Base-by-base conservation (phyloP, 2,888 invertebrate genomes). In the Apomyelois bistriatella region DNA sequence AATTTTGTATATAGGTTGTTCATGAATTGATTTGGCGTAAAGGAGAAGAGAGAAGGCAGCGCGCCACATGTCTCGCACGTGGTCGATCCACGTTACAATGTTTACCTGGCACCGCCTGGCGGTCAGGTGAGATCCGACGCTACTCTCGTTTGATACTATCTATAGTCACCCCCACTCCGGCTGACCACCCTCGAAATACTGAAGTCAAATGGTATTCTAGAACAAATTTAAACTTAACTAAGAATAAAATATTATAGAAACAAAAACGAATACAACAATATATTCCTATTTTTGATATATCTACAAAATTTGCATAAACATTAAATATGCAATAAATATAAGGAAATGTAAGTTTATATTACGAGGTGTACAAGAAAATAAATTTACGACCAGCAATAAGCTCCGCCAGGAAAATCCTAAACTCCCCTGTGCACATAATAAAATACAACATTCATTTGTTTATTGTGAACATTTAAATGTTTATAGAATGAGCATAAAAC, bases 51-150 rank as follows among this genome's bases (percentile, higher is more conserved):
- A 48, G 42, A 41, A 52, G 52, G 50, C 12, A 46, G 46, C 46
- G 56, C 58, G 63, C 61, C 88, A 85, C 85, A 83, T 88, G 88
- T 73, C 78, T 68, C 58, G 61, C 89, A 89, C 89, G 88, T 89
- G 89, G 86, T 68, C 72, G 74, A 65, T 53, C 76, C 86, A 88
- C 89, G 89, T 82, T 86, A 85, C 87, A 82, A 84, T 90, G 89
- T 89, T 90, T 90, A 89, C 90, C 88, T 89, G 86, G 71, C 68
- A 72, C 72, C 76, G 78, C 70, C 75, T 79, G 82, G 65, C 82
- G 84, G 82, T 77, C 88, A 88, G 88, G 88, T 88, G 89, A 76
- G 76, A 73, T 64, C 71, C 71, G 64, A 62, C 68, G 70, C 67
- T 67, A 69, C 76, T 68, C 68, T 57, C 57, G 54, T n/a, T 22